phyloP scores from a whole-genome alignment of 2,113 vertebrate genomes.

The Eurypyga helias region DNA sequence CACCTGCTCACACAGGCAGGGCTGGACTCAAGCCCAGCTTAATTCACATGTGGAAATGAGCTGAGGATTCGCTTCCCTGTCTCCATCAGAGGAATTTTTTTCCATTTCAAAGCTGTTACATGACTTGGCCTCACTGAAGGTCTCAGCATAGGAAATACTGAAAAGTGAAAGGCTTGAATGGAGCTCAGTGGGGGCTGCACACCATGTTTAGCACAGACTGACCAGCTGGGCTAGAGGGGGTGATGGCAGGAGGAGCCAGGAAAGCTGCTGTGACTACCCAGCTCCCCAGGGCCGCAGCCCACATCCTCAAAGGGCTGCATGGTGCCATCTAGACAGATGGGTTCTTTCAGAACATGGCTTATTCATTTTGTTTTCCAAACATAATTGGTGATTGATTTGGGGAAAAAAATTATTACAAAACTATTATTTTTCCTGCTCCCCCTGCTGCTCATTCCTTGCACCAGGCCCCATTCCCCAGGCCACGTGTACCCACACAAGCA shows the following conservation, averaged over 20 bases:
- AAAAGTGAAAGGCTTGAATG: not conserved
- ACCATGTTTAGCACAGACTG: not conserved
- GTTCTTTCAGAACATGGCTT: not conserved
- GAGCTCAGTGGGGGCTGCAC: not conserved
- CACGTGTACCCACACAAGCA: accelerated
- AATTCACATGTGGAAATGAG: not conserved
- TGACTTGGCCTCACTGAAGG: not conserved
- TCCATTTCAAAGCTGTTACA: not conserved
- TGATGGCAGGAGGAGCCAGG: not conserved
- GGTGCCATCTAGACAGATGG: not conserved
- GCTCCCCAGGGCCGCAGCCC: not conserved
- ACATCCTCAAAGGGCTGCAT: not conserved
- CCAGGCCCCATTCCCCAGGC: not conserved
- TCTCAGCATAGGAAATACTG: not conserved
- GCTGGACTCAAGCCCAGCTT: not conserved
- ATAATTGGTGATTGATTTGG: not conserved
- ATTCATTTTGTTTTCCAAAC: not conserved
- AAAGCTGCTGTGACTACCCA: not conserved
- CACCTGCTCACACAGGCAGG: not conserved
- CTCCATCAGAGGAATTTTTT: not conserved
- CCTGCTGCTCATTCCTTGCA: not conserved
- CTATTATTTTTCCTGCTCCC: not conserved
- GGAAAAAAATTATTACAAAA: not conserved
- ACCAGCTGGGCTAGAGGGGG: not conserved
- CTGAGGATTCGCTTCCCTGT: not conserved